Base-by-base conservation (phyloP, 1,140 invertebrate species). In the Scaptodrosophila lebanonensis region DNA sequence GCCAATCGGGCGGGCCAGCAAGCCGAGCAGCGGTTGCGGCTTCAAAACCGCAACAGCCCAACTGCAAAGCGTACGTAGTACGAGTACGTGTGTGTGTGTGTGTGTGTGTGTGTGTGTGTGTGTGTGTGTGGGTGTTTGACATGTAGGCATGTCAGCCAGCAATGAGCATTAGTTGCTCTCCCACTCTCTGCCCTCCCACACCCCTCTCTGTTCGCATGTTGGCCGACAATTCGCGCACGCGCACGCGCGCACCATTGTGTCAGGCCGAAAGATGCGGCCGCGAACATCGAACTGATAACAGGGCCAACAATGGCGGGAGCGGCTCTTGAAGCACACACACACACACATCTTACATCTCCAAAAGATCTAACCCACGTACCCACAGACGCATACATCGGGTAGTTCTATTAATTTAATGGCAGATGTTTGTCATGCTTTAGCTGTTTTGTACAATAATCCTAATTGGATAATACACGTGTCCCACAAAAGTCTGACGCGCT, bases 401-500 rank as follows among this genome's bases (percentile, higher is more conserved):
- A 66, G 61, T 66, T 66, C 57, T 52, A 57, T 66, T 48, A 48
- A 65, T 72, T 66, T 72, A 79, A 77, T 77, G 67, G 68, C 68
- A 79, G 73, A 79, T 79, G 73, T 77, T 77, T 77, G 67, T 68
- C 58, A 45, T 44, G 27, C 22, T 44, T 6, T 25, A 25, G 22
- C 25, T 12, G 9, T 40, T 61, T 65, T 51, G 67, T 52, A 53
- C 57, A 49, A 65, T 47, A 67, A 51, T 68, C 51, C 43, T 77
- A 79, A 77, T 79, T 79, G 60, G 73, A 60, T 64, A 72, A 68
- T 79, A 51, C 58, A 35, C 57, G 62, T 48, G 54, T n/a, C n/a
- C n/a, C 33, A 49, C 51, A 69, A 50, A 69, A 60, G 67, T 60
- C 61, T 58, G 44, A 39, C 62, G 27, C 62, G 67, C 66, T 53